Base-by-base conservation (phyloP, 2,888 invertebrate species). In the Colostygia pectinataria region DNA sequence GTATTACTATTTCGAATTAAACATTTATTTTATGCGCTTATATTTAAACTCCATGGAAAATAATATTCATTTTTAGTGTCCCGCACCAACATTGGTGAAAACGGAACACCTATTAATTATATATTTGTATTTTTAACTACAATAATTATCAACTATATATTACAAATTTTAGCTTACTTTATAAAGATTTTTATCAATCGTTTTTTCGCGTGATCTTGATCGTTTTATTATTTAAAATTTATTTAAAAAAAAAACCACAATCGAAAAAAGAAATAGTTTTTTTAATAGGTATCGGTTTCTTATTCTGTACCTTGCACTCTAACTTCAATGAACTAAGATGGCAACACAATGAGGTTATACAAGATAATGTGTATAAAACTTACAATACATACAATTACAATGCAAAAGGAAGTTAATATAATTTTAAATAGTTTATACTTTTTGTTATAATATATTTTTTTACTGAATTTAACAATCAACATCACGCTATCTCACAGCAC, bases 41-140 rank as follows among this genome's bases (percentile, higher is more conserved):
- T 66, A 64, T 76, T 74, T 84, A 83, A 87, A 89, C 87, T 89
- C 83, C 84, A 83, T 90, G 88, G 85, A 90, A 89, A 89, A 90
- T 88, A 87, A 89, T 87, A 88, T 86, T 87, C 85, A 83, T 85
- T 87, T 84, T 82, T 86, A 84, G 82, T 33, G 23, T 33, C 38
- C 39, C 40, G 24, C 9, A 24, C 14, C 40, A 32, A 31, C 13
- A 40, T 31, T 31, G 20, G 20, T 4, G 24, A 32, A 87, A 86
- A 87, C 88, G 87, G 76, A 84, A 76, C 84, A 83, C 75, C 85
- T 87, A 88, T 82, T 73, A 87, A 86, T 90, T 87, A 90, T 90
- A 89, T 90, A 88, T 88, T 89, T 88, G 80, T 87, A 86, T 89
- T 87, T 79, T 86, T 86, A 87, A 86, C 89, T 90, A 89, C 79